A percentile compares a stretch with the other conserved stretches of the same genome.
These are phyloP conservation scores for Drosophila lacteicornis DNA, from an alignment of 1,140 invertebrate genomes.

Conservation along the genomic window DNA sequence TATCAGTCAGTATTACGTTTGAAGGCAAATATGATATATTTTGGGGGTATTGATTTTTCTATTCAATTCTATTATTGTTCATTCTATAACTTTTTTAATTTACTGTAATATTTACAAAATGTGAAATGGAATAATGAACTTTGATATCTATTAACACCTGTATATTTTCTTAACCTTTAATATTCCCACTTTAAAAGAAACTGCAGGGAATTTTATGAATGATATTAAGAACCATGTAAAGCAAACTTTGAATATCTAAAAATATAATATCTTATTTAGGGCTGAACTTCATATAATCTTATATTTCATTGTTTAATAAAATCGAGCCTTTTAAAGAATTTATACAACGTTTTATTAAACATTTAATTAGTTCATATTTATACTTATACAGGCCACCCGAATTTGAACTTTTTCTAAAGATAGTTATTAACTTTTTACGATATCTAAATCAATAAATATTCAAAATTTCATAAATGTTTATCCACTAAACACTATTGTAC, in stretches of 20 bases:
- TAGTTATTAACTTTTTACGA: no score
- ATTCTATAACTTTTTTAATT: not conserved
- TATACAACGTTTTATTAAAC: no score
- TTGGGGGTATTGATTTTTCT: no score
- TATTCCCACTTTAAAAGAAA: not conserved
- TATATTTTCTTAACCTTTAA: not conserved
- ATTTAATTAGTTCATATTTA: no score
- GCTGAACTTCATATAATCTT: not conserved
- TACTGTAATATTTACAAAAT: not conserved
- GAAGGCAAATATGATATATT: slow-evolving; percentile 2
- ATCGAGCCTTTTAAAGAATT: no score
- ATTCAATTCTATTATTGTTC: not conserved
- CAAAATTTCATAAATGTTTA: no score
- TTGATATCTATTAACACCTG: not conserved
- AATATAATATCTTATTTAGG: not conserved
- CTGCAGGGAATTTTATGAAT: not conserved
- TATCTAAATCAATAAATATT: no score
- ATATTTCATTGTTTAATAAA: not conserved
- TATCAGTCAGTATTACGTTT: slow-evolving; percentile 21
- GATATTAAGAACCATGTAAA: not conserved
- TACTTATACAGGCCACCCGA: no score
- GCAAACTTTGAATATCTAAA: not conserved
- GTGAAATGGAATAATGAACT: not conserved
- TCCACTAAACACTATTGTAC: no score
- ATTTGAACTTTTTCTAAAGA: no score